Base-by-base conservation (phyloP, 2,797 vertebrate species). In the Hippocampus kuda region DNA sequence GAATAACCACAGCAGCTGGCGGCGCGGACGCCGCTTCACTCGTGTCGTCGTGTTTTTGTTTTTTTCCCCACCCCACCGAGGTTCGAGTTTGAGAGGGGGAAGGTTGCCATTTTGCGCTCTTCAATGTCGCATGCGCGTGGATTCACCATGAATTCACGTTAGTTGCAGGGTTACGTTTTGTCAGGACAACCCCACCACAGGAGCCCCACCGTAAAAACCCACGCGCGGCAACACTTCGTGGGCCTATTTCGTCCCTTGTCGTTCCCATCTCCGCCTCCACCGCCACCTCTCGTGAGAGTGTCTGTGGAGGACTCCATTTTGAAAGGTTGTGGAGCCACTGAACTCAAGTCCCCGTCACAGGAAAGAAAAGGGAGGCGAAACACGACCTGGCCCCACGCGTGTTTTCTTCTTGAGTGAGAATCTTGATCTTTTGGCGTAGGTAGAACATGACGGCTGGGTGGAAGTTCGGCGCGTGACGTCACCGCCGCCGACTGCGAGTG, bases 251-350 rank as follows among this genome's bases (percentile, higher is more conserved):
- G 72, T 85, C 81, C 72, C 70, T 77, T 72, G 71, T 72, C 3
- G 20, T 20, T 11, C 49, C 26, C 44, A 16, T 27, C 64, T 8
- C 65, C 66, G 53, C 65, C 62, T 34, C 15, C 59, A 9, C 30
- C 59, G 16, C 30, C 59, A 61, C 65, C 75, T 74, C 72, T 70
- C 76, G 77, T 75, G 59, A 80, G 77, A 78, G 81, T 80, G 75
- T 77, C 34, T 85, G 81, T 80, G 76, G 77, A 85, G 76, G 77
- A 91, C 90, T 92, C 91, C 91, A 92, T 92, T 91, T 92, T 92
- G 90, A 89, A 87, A 86, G 78, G 79, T 79, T 38, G 71, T 80
- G 72, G 78, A 77, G 75, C 75, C 72, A 77, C 68, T 83, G 76
- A 79, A 70, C 72, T 62, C 71, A 76, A 73, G 83, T 80, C 77